These are phyloP conservation scores for Phenganax marumi DNA, from an alignment of 92 coral and sea anemone species.

Conservation along the genomic window DNA sequence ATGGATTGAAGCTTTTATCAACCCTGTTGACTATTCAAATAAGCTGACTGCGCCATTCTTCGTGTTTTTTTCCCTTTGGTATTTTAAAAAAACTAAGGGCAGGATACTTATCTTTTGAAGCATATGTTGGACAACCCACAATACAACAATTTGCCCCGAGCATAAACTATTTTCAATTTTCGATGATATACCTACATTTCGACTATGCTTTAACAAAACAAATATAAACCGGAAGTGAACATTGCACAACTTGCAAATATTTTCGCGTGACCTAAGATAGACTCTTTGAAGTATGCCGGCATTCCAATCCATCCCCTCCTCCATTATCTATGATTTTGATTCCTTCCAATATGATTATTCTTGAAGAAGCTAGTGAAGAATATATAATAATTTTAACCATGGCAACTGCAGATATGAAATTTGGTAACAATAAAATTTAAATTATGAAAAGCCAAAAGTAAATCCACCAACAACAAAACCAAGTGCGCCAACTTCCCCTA, in stretches of 20 bases:
- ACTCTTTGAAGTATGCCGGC: conserved; percentile 3
- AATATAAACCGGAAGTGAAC: conserved; percentile 1
- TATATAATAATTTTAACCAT: too few species aligned
- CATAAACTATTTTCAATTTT: neutral
- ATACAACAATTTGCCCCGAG: conserved; percentile 12
- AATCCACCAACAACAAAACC: too few species aligned
- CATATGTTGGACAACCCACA: conserved; percentile 15
- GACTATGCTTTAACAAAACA: neutral
- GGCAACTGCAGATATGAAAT: too few species aligned
- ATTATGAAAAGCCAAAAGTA: too few species aligned
- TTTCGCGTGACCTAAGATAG: neutral
- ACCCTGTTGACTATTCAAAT: conserved; percentile 10
- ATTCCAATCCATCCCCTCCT: conserved; percentile 12
- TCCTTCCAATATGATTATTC: too few species aligned
- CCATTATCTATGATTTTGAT: neutral
- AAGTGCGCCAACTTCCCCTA: too few species aligned
- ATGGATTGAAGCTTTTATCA: neutral
- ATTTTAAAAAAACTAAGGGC: conserved; percentile 17
- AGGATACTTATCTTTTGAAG: conserved; percentile 12
- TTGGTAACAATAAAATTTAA: too few species aligned
- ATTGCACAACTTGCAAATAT: neutral
- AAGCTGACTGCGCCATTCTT: conserved; percentile 21
- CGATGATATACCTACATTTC: neutral
- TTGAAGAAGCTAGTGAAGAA: too few species aligned
- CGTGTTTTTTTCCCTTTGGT: conserved; percentile 6